Conservation (phyloP, 23 tunicate species). For the Phallusia fumigata region DNA sequence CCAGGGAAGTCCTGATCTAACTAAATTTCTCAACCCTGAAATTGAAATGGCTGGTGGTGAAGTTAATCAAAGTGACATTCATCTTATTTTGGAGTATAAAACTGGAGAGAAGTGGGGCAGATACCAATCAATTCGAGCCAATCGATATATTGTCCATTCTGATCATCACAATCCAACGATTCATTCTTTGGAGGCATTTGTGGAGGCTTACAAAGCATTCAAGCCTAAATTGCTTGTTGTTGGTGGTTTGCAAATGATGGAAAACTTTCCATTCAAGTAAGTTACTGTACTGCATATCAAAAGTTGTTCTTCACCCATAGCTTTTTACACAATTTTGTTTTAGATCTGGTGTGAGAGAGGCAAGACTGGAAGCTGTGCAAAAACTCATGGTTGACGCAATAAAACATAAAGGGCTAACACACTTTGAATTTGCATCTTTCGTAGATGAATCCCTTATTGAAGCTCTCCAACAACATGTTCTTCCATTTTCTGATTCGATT, state of each 20-base stretch:
- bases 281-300: too few relatives aligned
- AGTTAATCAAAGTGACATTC: slow-evolving; percentile 68
- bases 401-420: slow-evolving; percentile 39
- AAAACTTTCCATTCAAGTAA: slow-evolving; percentile 74
- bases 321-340: slow-evolving; percentile 8
- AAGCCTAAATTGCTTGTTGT: slow-evolving; percentile 64
- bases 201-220: slow-evolving; percentile 33
- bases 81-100: slow-evolving; percentile 91
- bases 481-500: slow-evolving; percentile 81
- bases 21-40: slow-evolving; percentile 29
- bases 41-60: slow-evolving; percentile 44
- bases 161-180: slow-evolving; percentile 77
- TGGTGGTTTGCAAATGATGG: slow-evolving; percentile 96
- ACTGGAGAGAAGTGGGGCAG: slow-evolving; percentile 87
- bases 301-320: neutral
- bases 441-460: slow-evolving; percentile 71
- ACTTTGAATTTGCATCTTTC: slow-evolving; percentile 95
- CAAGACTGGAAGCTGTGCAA: slow-evolving; percentile 35
- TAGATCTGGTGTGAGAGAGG: slow-evolving; percentile 56
- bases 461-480: slow-evolving; percentile 45
- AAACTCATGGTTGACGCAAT: slow-evolving; percentile 54
- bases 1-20: slow-evolving; percentile 42
- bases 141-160: slow-evolving; percentile 70
- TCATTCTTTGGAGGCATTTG: slow-evolving; percentile 62
- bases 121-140: slow-evolving; percentile 62